Evolutionary conservation across 1,140 invertebrate species (phyloP).

Genomic region (Whitmania pigra): DNA sequence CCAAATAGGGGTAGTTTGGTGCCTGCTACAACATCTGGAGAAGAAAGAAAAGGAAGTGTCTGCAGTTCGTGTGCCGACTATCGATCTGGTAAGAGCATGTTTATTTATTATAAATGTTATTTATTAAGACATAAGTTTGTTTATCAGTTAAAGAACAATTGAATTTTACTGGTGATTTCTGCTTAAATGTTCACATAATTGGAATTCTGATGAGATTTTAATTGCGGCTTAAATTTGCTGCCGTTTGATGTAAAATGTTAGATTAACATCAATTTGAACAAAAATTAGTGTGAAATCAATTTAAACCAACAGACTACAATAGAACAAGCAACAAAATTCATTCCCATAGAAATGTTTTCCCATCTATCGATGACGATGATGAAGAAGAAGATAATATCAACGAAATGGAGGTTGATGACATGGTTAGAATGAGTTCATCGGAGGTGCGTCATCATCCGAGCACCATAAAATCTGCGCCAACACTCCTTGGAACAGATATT

Average conservation of each 20-base stretch:
- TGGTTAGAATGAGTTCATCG: background rate
- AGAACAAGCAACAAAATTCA: background rate
- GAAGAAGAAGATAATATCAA: background rate
- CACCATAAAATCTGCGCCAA: background rate
- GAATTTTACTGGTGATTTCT: too few species aligned
- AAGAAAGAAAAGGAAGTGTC: too few species aligned
- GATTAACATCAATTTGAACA: background rate
- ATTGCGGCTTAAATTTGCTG: background rate
- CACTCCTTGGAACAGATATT: background rate
- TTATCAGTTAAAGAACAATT: too few species aligned
- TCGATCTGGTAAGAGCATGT: too few species aligned
- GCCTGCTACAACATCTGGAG: too few species aligned
- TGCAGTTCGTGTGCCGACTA: too few species aligned
- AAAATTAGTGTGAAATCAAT: background rate
- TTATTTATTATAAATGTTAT: too few species aligned
- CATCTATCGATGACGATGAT: slow-evolving; percentile 12
- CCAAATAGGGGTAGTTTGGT: too few species aligned
- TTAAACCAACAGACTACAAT: background rate
- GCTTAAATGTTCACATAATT: too few species aligned
- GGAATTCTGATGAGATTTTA: background rate
- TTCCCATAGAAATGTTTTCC: background rate
- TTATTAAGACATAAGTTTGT: too few species aligned
- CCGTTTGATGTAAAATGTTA: background rate
- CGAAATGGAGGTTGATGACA: background rate
- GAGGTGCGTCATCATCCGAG: background rate